Evolutionary conservation across 2,113 vertebrate genomes (phyloP).

Genomic region (human (Homo sapiens)): DNA sequence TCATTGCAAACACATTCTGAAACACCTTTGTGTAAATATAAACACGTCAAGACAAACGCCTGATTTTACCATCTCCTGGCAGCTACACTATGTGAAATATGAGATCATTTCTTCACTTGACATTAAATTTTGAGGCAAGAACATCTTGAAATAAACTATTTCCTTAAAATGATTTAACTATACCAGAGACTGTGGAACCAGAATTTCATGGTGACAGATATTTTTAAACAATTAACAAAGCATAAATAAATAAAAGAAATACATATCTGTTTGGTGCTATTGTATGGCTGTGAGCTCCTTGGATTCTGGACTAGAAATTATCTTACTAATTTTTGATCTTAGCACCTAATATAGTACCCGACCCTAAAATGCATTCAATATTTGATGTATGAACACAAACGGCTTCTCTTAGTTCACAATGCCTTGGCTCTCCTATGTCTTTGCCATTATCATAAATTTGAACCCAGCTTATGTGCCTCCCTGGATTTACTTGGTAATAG

Average conservation of each 20-base stretch:
- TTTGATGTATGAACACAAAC: background rate
- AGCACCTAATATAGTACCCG: background rate
- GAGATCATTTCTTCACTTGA: background rate
- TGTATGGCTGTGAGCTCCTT: background rate
- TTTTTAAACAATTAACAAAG: slow-evolving; percentile 31
- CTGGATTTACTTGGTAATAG: slow-evolving; percentile 1
- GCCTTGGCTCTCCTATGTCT: background rate
- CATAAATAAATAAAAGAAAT: background rate
- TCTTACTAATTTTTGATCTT: background rate
- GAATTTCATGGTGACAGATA: background rate
- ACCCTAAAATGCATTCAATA: background rate
- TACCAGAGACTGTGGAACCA: background rate
- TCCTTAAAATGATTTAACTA: background rate
- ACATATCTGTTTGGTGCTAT: background rate
- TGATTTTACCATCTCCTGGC: background rate
- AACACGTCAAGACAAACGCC: slow-evolving; percentile 10
- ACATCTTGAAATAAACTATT: background rate
- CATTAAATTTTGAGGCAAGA: background rate
- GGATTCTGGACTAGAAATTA: background rate
- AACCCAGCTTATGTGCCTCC: background rate
- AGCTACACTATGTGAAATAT: background rate
- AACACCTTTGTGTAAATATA: slow-evolving; percentile 23
- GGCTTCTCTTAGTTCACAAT: background rate
- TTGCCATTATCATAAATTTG: background rate
- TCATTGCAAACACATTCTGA: background rate